Evolutionary conservation across 1,140 invertebrate species (phyloP), one percentile per base, ranked within the genome.

Genomic region (Brachionus koreanus): DNA sequence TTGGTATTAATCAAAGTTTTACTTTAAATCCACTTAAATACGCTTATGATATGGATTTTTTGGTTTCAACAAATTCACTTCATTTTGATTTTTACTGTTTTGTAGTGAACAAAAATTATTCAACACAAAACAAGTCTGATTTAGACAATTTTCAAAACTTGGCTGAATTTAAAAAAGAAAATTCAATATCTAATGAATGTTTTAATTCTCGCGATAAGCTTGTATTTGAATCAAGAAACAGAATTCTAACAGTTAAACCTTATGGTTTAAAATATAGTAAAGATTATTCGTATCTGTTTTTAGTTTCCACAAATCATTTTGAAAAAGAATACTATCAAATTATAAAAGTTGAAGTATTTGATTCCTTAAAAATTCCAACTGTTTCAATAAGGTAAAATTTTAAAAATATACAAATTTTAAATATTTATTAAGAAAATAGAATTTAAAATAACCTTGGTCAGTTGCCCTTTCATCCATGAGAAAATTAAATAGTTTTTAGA

Each of bases 31-130:
- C 72, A 3, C 16, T 75, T 12, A 29, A 46, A 19, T 52, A 75
- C 39, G 39, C 72, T 13, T 75, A 75, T 19, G 72, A 75, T 52
- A 75, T 75, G 16, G 72, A 75, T 19, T 29, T 29, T 12, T 46
- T 75, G 10, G 37, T 5, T 1, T 12, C 16, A 5, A 75, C 72
- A 52, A 0, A 43, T 23, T 43, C 37, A 13, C 72, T 75, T 29
- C 3, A 75, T 29, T 75, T 75, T 75, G 13, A 42, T 5, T 75
- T 75, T 42, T 46, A 29, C 13, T 75, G 72, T 43, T 33, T 65
- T 65, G 9, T 35, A 5, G 10, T 37, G 10, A 23, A 65, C 13
- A 65, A 37, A 33, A 65, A 33, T 35, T 5, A 33, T 33, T 35
- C 61, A 13, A 3, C 33, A 2, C 7, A 12, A 13, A 65, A 33